phyloP scores from a whole-genome alignment of 1,140 invertebrate genomes.

The Drosophila arizonae region DNA sequence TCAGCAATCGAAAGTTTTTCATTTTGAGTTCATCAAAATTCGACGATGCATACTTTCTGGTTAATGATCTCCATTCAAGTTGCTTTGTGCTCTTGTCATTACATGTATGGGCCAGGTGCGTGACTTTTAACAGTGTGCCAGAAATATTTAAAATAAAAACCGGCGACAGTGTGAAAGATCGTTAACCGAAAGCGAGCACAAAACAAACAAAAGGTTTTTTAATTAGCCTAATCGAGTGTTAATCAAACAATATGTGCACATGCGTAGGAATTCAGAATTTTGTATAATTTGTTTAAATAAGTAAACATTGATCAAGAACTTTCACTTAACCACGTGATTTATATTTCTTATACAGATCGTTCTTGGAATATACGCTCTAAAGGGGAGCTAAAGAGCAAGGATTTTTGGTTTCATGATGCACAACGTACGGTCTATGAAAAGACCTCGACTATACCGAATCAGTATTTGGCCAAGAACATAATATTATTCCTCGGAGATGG shows the following conservation, averaged over 20 bases:
- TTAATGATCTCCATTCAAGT: constrained; percentile 54
- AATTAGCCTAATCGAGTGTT: constrained; percentile 63
- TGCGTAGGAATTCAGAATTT: not conserved
- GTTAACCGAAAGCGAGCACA: constrained; percentile 40
- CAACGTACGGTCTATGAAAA: constrained; percentile 63
- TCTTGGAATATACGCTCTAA: constrained; percentile 50
- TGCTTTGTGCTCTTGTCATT: constrained; percentile 58
- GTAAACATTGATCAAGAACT: constrained; percentile 20
- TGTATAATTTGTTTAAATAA: not conserved
- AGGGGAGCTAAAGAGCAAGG: constrained; percentile 51
- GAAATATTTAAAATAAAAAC: constrained; percentile 21
- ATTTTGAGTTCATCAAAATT: constrained; percentile 46
- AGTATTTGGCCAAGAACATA: constrained; percentile 87
- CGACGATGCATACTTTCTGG: constrained; percentile 59
- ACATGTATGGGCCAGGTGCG: constrained; percentile 75
- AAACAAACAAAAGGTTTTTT: constrained; percentile 43
- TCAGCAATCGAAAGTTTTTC: constrained; percentile 50
- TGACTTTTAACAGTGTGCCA: constrained; percentile 47
- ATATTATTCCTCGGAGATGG: constrained; percentile 92
- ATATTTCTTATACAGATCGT: constrained; percentile 31
- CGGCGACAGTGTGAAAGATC: constrained; percentile 37
- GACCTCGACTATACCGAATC: constrained; percentile 55
- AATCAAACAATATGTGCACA: constrained; percentile 45
- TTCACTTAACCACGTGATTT: constrained; percentile 2
- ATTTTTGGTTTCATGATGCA: constrained; percentile 73